Evolutionary conservation across 2,797 vertebrate species (phyloP).

Genomic region (Alca torda): DNA sequence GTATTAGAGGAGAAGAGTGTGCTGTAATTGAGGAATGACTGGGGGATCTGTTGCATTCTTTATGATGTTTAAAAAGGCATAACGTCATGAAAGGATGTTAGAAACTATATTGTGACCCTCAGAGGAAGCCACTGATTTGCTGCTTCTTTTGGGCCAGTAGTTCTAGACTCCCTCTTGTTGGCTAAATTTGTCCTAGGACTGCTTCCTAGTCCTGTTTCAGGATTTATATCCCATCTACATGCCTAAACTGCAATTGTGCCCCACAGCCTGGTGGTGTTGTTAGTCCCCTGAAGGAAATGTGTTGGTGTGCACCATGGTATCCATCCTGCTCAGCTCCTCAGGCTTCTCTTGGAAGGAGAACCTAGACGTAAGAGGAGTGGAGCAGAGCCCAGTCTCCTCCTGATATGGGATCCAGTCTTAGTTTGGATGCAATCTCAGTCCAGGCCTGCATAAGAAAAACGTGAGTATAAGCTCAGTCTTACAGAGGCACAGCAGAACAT

Average conservation of each 20-base stretch:
- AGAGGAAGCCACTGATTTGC: not conserved
- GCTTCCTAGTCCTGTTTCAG: not conserved
- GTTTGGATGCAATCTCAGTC: not conserved
- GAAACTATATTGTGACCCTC: not conserved
- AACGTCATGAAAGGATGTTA: not conserved
- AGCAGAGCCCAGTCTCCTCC: not conserved
- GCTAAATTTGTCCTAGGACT: not conserved
- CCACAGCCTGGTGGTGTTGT: not conserved
- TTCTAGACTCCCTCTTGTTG: not conserved
- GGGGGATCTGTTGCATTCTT: not conserved
- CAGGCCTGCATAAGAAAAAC: not conserved
- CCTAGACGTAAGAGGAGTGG: not conserved
- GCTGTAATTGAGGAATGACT: not conserved
- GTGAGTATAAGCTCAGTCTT: not conserved
- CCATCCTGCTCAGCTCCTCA: not conserved
- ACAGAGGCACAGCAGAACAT: not conserved
- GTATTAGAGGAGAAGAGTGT: not conserved
- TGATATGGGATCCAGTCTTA: not conserved
- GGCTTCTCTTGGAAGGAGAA: not conserved
- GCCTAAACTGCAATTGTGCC: not conserved
- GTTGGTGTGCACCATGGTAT: not conserved
- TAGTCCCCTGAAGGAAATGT: rapidly evolving
- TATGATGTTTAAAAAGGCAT: not conserved
- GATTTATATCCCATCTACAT: not conserved
- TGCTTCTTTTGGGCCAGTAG: not conserved